Evolutionary conservation across 2,113 vertebrate genomes (phyloP), one percentile per base, ranked within the genome.

Genomic region (Epinephelus cyanopodus): DNA sequence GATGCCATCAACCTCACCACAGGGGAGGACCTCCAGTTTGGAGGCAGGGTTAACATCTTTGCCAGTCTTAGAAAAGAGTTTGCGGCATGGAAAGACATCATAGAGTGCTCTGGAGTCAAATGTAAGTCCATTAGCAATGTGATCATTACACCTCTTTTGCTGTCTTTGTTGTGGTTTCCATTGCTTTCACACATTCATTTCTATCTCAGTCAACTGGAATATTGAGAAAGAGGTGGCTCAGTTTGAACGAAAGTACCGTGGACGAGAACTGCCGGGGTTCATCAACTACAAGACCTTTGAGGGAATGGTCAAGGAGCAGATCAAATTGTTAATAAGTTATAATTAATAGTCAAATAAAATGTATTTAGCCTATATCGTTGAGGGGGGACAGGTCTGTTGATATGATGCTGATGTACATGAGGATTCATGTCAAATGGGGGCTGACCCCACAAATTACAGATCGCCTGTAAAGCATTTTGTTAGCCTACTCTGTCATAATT

Each of bases 241-340:
- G 27, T 97, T 95, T 1, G 95, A 97, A 78, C 56, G 53, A 1
- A 93, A 27, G 19, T 96, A 95, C 77, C 92, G 96, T 7, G 96
- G 97, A 1, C 84, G 94, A 82, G 96, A 97, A 77, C 94, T 97
- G 58, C 95, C 95, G 0, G 96, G 96, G 0, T 97, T 98, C 83
- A 90, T 91, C 54, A 97, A 90, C 81, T 97, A 95, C 81, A 96
- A 77, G 72, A 96, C 93, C 0, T 97, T 97, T 86, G 97, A 97
- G 79, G 81, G 71, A 5, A 93, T 97, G 5, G 25, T 97, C 42
- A 95, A 90, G 67, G 76, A 94, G 0, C 95, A 97, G 60, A 92
- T 97, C 52, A 25, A 50, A 13, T n/a, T n/a, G n/a, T n/a, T n/a
- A n/a, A n/a, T n/a, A n/a, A n/a, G n/a, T n/a, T n/a, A n/a, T n/a